Conservation (phyloP, 2,113 vertebrate genomes). For the Sylvietta virens region DNA sequence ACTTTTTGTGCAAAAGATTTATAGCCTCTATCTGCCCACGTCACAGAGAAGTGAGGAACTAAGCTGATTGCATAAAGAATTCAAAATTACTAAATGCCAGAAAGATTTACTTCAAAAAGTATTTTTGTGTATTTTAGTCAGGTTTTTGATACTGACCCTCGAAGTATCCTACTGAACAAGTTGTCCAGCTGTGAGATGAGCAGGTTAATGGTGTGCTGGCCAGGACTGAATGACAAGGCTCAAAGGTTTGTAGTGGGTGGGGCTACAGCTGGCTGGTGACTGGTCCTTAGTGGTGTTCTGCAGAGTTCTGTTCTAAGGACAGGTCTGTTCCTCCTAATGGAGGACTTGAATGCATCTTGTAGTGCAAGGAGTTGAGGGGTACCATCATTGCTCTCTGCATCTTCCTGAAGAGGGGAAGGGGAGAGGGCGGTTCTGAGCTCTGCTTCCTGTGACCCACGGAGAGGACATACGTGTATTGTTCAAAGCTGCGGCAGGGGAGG, state of each 20-base stretch:
- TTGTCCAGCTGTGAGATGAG: neutral
- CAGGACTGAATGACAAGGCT: fast-evolving
- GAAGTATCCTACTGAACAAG: neutral
- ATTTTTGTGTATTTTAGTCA: neutral
- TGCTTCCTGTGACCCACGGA: neutral
- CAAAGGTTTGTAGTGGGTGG: neutral
- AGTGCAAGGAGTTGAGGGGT: neutral
- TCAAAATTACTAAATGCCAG: neutral
- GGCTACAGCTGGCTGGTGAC: neutral
- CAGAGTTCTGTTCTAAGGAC: neutral
- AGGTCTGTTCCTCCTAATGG: neutral
- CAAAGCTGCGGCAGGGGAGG: fast-evolving
- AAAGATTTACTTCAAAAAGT: neutral
- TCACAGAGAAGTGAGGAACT: neutral
- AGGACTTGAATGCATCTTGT: neutral
- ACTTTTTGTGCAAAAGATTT: neutral
- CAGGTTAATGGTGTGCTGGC: neutral
- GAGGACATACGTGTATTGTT: fast-evolving
- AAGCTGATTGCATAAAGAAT: neutral
- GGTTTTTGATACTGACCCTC: neutral
- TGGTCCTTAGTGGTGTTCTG: fast-evolving
- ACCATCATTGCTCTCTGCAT: neutral
- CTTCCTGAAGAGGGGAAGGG: neutral
- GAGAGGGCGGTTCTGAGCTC: neutral
- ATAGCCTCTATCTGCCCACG: neutral